Evolutionary conservation across 2,113 vertebrate species (phyloP).

Genomic region (Hucho hucho): DNA sequence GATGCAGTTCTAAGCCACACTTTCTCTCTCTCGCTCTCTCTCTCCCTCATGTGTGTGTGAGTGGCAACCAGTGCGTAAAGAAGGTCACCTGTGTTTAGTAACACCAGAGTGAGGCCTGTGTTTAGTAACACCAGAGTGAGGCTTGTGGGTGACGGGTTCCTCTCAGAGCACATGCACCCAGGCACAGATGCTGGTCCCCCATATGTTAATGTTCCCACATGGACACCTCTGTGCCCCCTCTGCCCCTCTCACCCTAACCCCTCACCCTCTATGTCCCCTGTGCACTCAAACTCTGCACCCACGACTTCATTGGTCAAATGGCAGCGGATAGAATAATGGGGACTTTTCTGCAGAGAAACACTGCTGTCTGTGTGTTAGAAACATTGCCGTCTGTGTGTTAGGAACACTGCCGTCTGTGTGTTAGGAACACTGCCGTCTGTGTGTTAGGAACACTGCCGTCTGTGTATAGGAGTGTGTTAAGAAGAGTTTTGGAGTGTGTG

Average conservation of each 20-base stretch:
- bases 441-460: not conserved
- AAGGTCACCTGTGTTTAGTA: constrained; percentile 55
- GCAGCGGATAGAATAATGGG: too few species aligned
- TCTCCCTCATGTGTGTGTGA: not conserved
- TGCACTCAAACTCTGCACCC: too few species aligned
- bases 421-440: too few species aligned
- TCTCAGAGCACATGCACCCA: constrained; percentile 43
- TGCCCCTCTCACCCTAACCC: not conserved
- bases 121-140: constrained; percentile 41
- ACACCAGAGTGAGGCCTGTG: constrained; percentile 42
- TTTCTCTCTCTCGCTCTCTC: not conserved
- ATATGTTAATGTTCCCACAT: constrained; percentile 74
- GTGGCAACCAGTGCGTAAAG: not conserved
- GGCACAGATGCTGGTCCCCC: not conserved
- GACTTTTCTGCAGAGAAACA: too few species aligned
- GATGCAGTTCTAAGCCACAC: too few species aligned
- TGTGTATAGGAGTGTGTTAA: not conserved
- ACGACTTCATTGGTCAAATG: too few species aligned
- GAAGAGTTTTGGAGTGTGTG: too few species aligned
- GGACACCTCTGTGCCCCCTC: constrained; percentile 42
- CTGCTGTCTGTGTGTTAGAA: not conserved
- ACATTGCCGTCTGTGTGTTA: too few species aligned
- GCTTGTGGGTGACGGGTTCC: constrained; percentile 61
- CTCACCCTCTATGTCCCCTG: not conserved
- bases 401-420: too few species aligned